Base-by-base conservation (phyloP, 2,888 invertebrate species). In the Steinernema carpocapsae region DNA sequence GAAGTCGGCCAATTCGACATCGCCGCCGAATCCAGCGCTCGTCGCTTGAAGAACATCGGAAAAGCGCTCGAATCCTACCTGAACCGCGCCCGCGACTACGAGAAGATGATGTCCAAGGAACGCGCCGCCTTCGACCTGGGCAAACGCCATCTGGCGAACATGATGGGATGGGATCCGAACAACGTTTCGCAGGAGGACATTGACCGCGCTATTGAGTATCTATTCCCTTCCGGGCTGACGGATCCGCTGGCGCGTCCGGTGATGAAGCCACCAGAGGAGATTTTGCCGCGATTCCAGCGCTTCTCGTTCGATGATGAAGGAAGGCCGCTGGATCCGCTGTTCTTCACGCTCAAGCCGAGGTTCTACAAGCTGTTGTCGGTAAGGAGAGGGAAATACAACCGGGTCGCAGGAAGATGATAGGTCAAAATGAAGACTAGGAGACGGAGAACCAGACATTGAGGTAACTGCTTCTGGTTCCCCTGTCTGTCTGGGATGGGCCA, bases 221-320 rank as follows among this genome's bases (percentile, higher is more conserved):
- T 99, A n/a, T 93, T 99, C 85, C 99, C 99, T 4, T 96, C 96
- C 76, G 96, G 95, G 6, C 89, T 99, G 73, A 94, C 91, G 88
- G 93, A 94, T 73, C 92, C 91, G 81, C 91, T 91, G 82, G 95
- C 97, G 0, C 91, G 94, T 72, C 97, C 99, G 0, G 88, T 93
- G 19, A 93, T 99, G 94, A 92, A 92, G 87, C 93, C 93, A 29
- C 97, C 97, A 32, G 92, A 92, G 85, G 92, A 94, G 76, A 81
- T 89, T 71, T 83, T 88, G 42, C 89, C 89, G 12, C 84, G 84
- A 74, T 80, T 87, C 59, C 77, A 80, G 72, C 72, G 81, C 32
- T 83, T 85, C 72, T 77, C 83, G 17, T 87, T 87, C 70, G 86
- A 86, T 70, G 92, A 92, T 87, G 92, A 92, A 79, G 99, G 99